Base-by-base conservation (phyloP, 2,888 invertebrate genomes). In the Agelastica alni region DNA sequence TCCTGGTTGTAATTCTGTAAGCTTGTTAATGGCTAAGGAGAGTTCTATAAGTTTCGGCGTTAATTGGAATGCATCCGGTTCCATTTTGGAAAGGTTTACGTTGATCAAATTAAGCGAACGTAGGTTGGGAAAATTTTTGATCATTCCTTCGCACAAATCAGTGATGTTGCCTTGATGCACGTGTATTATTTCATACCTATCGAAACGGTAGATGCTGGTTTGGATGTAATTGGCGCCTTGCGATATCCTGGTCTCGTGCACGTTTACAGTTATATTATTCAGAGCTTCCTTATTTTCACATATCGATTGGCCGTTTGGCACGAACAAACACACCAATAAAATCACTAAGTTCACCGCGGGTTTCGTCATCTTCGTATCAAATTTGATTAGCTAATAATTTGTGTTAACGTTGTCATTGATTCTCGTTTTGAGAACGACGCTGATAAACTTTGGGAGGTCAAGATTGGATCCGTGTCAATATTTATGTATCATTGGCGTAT, bases 61-160 rank as follows among this genome's bases (percentile, higher is more conserved):
- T n/a, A 66, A 55, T 42, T 66, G 62, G 53, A 71, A 70, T 1
- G 66, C 62, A 9, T 59, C 59, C 3, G 62, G 58, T 46, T 70
- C 59, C 12, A 71, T 67, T 34, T 44, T 46, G 9, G 63, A 59
- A 9, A 71, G 47, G 44, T 70, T 70, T 1, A 64, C 63, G 30
- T 61, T 62, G 13, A 69, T 66, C 5, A 71, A 37, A 13, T 60
- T 51, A 2, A 71, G 56, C 4, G 43, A 48, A 58, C 65, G 57
- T 26, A 71, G 41, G 16, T 43, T 18, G 2, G 56, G 57, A 52
- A 71, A 70, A 39, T 66, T 63, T 46, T 65, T 67, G 1, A 71
- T 59, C 61, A 69, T 70, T 28, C 67, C 68, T 42, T 66, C 65
- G 51, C 71, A 71, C 18, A 71, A 54, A 10, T 63, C 60, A 1